Evolutionary conservation across 1,140 invertebrate genomes (phyloP).

Genomic region (Calliopsis andreniformis): DNA sequence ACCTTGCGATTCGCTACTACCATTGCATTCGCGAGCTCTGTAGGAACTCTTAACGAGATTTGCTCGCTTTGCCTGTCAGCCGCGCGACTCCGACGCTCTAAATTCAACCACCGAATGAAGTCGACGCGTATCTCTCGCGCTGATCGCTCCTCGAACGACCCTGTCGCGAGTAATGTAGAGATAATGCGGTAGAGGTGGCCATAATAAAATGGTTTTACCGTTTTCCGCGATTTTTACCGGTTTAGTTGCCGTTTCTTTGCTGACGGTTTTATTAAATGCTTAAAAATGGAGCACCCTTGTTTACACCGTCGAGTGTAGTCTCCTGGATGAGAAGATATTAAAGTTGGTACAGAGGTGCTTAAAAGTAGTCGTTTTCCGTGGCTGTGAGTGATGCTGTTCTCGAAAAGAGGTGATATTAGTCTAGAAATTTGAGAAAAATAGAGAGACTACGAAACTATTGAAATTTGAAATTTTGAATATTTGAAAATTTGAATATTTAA

Average conservation of each 20-base stretch:
- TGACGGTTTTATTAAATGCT: conserved; percentile 13
- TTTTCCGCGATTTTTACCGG: conserved; percentile 32
- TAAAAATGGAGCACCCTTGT: background rate
- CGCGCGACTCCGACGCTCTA: background rate
- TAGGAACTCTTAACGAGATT: background rate
- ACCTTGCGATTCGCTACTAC: conserved; percentile 27
- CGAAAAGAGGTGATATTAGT: no score
- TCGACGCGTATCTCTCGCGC: conserved; percentile 1
- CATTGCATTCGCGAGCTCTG: background rate
- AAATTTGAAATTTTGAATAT: no score
- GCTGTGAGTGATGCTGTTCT: no score
- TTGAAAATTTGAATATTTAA: no score
- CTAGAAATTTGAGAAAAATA: no score
- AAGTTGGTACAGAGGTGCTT: no score
- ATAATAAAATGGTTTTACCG: conserved; percentile 56
- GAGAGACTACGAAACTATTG: no score
- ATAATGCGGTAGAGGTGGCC: conserved; percentile 31
- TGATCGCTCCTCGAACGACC: conserved; percentile 23
- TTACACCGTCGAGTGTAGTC: background rate
- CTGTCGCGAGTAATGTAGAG: conserved; percentile 26
- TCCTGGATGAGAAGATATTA: background rate
- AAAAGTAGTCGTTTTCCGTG: no score
- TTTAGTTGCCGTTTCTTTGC: background rate
- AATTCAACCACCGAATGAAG: background rate
- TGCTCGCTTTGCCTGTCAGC: no score